A percentile compares a stretch with the other conserved stretches of the same genome.
Evolutionary conservation across 2,888 invertebrate species (phyloP).

Genomic region (Bellardia pandia): DNA sequence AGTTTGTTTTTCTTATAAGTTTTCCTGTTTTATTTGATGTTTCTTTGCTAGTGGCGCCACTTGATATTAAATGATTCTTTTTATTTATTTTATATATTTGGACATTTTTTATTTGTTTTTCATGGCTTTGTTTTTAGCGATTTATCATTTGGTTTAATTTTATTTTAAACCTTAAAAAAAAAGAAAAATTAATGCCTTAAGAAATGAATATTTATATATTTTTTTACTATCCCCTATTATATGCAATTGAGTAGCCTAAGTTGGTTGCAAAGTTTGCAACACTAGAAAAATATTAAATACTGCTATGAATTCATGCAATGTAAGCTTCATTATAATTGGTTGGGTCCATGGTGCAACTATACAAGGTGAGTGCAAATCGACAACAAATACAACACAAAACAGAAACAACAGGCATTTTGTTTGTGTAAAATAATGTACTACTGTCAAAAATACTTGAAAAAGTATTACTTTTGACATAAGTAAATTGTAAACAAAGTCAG

Average conservation of each 20-base stretch:
- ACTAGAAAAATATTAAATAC: background rate
- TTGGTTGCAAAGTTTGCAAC: background rate
- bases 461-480: too few relatives aligned
- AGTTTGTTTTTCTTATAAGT: background rate
- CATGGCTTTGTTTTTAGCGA: background rate
- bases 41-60: slow-evolving; percentile 9
- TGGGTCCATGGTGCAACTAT: too few relatives aligned
- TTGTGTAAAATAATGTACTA: too few relatives aligned
- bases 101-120: background rate
- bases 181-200: background rate
- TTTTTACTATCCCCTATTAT: background rate
- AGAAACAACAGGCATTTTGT: too few relatives aligned
- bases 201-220: background rate
- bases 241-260: background rate
- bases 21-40: background rate
- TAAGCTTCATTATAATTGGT: too few relatives aligned
- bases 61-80: slow-evolving; percentile 5
- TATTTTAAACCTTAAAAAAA: background rate
- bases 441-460: too few relatives aligned
- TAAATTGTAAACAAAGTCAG: too few relatives aligned
- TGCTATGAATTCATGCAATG: too few relatives aligned
- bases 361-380: too few relatives aligned
- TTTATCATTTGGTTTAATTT: slow-evolving; percentile 16
- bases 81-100: background rate
- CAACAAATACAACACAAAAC: too few relatives aligned